phyloP scores from a whole-genome alignment of 1,140 invertebrate genomes.

The Aphaenogaster rudis region DNA sequence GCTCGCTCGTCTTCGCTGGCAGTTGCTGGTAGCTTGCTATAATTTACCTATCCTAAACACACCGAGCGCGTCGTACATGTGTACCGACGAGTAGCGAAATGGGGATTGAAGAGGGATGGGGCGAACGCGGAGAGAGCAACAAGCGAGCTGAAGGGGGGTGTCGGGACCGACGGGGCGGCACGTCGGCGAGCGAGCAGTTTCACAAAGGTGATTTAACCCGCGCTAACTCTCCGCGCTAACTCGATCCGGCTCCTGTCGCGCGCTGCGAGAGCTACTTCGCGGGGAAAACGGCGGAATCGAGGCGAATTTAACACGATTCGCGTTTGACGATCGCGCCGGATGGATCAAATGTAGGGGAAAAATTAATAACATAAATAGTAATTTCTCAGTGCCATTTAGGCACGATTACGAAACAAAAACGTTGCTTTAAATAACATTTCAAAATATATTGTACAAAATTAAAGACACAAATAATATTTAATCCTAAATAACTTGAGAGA shows the following conservation, averaged over 20 bases:
- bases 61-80: slow-evolving; percentile 63
- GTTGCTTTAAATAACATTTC: background rate
- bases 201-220: slow-evolving; percentile 75
- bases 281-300: slow-evolving; percentile 30
- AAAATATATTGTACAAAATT: background rate
- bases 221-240: slow-evolving; percentile 67
- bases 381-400: background rate
- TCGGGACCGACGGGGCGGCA: slow-evolving; percentile 1
- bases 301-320: slow-evolving; percentile 35
- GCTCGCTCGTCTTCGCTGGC: slow-evolving; percentile 59
- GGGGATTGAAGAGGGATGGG: slow-evolving; percentile 13
- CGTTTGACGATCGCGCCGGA: background rate
- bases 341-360: background rate
- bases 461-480: background rate
- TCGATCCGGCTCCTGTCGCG: slow-evolving; percentile 69
- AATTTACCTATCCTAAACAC: slow-evolving; percentile 73
- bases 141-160: slow-evolving; percentile 13
- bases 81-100: slow-evolving; percentile 47
- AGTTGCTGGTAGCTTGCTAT: slow-evolving; percentile 58
- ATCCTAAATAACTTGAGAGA: background rate
- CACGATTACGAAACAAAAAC: background rate
- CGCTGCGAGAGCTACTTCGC: slow-evolving; percentile 57
- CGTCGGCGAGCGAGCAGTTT: slow-evolving; percentile 54
- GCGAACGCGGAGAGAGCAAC: slow-evolving; percentile 25
- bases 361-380: background rate